Conservation (phyloP, 2,113 vertebrate genomes). For the Catharus minimus region DNA sequence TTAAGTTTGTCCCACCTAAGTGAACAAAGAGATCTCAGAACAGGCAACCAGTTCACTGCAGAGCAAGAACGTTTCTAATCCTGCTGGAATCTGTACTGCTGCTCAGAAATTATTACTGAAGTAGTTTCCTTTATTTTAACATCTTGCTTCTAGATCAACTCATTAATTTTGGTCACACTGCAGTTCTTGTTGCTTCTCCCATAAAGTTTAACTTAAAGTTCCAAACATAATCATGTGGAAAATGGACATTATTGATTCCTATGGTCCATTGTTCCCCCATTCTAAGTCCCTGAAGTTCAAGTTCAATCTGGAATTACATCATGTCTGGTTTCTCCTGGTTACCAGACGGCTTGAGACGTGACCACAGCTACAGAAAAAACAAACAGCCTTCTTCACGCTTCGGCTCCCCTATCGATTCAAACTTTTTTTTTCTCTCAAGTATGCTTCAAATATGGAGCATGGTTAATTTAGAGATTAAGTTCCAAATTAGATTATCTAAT, state of each 20-base stretch:
- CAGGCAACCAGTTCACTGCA: slow-evolving; percentile 77
- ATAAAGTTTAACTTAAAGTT: slow-evolving; percentile 80
- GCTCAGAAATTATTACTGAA: slow-evolving; percentile 72
- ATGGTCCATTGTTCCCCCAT: slow-evolving; percentile 85
- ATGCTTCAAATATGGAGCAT: slow-evolving; percentile 83
- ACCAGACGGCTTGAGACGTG: slow-evolving; percentile 91
- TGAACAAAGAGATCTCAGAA: slow-evolving; percentile 92
- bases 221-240: slow-evolving; percentile 86
- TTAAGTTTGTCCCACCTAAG: slow-evolving; percentile 98
- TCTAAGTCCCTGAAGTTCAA: slow-evolving; percentile 87
- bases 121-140: slow-evolving; percentile 75
- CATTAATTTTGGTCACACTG: slow-evolving; percentile 69
- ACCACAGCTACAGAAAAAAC: slow-evolving; percentile 87
- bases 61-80: slow-evolving; percentile 80
- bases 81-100: slow-evolving; percentile 73
- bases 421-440: slow-evolving; percentile 78
- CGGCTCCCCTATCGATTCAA: slow-evolving; percentile 83
- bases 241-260: slow-evolving; percentile 87
- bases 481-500: slow-evolving; percentile 99
- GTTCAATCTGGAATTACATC: slow-evolving; percentile 92
- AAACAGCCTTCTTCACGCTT: slow-evolving; percentile 88
- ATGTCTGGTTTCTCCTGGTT: slow-evolving; percentile 93
- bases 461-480: slow-evolving; percentile 96
- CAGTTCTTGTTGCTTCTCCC: slow-evolving; percentile 70
- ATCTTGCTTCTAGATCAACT: slow-evolving; percentile 74